These are phyloP conservation scores for Sylvia borin DNA, from an alignment of 2,797 vertebrate genomes.

Conservation along the genomic window DNA sequence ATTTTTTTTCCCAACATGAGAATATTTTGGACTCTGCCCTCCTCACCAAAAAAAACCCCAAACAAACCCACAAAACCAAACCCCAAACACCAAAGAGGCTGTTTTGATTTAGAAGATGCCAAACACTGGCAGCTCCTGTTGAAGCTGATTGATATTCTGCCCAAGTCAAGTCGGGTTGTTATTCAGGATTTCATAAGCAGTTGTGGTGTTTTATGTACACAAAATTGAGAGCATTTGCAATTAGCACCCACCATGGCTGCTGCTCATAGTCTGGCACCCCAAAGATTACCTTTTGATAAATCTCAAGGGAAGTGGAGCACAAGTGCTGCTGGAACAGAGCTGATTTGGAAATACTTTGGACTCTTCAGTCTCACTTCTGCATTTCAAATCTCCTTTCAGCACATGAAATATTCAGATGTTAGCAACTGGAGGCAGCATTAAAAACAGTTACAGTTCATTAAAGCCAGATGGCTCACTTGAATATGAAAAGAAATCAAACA, in stretches of 20 bases:
- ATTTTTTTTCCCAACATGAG: background rate
- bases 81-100: background rate
- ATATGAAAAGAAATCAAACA: constrained; percentile 66
- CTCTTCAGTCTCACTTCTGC: constrained; percentile 44
- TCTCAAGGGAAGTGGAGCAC: background rate
- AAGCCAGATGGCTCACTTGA: constrained; percentile 71
- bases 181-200: constrained; percentile 9
- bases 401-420: constrained; percentile 64
- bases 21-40: background rate
- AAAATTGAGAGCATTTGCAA: constrained; percentile 26
- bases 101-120: background rate
- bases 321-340: constrained; percentile 22
- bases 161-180: constrained; percentile 17
- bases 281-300: constrained; percentile 43
- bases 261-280: constrained; percentile 33
- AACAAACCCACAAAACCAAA: background rate
- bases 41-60: background rate
- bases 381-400: constrained; percentile 56
- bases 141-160: constrained; percentile 41
- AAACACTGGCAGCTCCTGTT: constrained; percentile 1
- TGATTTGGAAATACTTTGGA: constrained; percentile 43
- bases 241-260: constrained; percentile 21
- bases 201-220: constrained; percentile 48
- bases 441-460: constrained; percentile 69
- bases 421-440: constrained; percentile 68